Base-by-base conservation (phyloP, 2,797 vertebrate genomes). In the Phylloscopus collybita region DNA sequence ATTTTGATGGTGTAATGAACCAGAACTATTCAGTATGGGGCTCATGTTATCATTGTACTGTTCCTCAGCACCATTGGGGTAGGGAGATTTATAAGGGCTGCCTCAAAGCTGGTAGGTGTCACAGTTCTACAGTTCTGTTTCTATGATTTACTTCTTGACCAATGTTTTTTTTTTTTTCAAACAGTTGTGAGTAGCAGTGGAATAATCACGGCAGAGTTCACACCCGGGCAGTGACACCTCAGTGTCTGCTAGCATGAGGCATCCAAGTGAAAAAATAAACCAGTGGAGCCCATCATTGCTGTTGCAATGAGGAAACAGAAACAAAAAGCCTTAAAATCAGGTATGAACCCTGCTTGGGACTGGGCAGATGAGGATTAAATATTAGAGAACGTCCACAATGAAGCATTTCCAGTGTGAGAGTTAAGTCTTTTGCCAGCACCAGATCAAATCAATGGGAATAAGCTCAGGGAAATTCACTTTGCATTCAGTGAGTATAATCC, bases 241-340 rank as follows among this genome's bases (percentile, higher is more conserved):
- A 47, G 18, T 34, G 10, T 49, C 38, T 34, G 10, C 30, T 51
- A 16, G 12, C 42, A 47, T 0, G 0, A 56, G 9, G 8, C n/a
- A 53, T 61, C 67, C 42, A 38, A 27, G 2, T 12, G 23, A 38
- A 22, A 87, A 74, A 72, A 67, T 23, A 27, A 78, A 65, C 27
- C 44, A 8, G 0, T 21, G 8, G 44, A 91, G 8, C 23, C 8
- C 36, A 56, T 32, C 1, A 0, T 19, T 83, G 23, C 25, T 56
- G 21, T 7, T 90, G 19, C 10, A 82, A 88, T 75, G 40, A 88
- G 36, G 56, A 86, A 74, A 71, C 11, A 16, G 47, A 79, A 78
- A 59, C 5, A 25, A 80, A 79, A 88, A 3, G 16, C 27, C 36
- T 53, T 90, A 61, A 86, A 92, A 92, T 66, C n/a, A 62, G 73